Conservation (phyloP, 2,113 vertebrate species). For the Apus apus region DNA sequence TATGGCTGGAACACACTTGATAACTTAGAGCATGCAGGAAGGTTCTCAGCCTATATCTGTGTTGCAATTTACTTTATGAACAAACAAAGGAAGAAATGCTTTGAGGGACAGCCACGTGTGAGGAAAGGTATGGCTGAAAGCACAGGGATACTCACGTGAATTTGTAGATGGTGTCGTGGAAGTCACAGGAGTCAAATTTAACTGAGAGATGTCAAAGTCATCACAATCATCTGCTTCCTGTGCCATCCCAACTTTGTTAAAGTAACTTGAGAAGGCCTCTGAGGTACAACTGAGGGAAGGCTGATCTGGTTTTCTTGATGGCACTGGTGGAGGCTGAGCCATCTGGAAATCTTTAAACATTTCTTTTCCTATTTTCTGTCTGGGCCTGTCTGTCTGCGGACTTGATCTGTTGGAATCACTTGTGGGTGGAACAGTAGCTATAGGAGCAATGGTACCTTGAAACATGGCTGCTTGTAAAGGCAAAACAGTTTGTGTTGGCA, state of each 20-base stretch:
- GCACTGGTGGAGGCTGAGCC: slow-evolving; percentile 92
- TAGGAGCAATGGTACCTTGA: slow-evolving; percentile 87
- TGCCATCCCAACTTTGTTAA: slow-evolving; percentile 95
- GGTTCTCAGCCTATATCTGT: background rate
- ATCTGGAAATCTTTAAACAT: slow-evolving; percentile 99
- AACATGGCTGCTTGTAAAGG: slow-evolving; percentile 97
- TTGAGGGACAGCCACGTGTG: background rate
- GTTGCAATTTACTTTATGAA: background rate
- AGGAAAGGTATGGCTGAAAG: background rate
- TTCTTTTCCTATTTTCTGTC: slow-evolving; percentile 92
- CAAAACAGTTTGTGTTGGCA: slow-evolving; percentile 95
- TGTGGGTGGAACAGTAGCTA: slow-evolving; percentile 82
- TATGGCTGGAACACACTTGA: background rate
- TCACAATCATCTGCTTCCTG: slow-evolving; percentile 98
- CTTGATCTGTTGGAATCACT: slow-evolving; percentile 88
- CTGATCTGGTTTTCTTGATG: slow-evolving; percentile 88
- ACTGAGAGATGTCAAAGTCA: slow-evolving; percentile 98
- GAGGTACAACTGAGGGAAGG: slow-evolving; percentile 91
- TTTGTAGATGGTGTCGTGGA: slow-evolving; percentile 98
- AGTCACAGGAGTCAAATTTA: slow-evolving; percentile 98
- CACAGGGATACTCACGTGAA: slow-evolving; percentile 87
- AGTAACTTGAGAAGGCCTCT: slow-evolving; percentile 97
- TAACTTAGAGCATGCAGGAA: background rate
- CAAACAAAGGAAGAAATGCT: background rate
- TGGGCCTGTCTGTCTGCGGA: slow-evolving; percentile 87